Base-by-base conservation (phyloP, 2,888 invertebrate genomes). In the Lottia scabra region DNA sequence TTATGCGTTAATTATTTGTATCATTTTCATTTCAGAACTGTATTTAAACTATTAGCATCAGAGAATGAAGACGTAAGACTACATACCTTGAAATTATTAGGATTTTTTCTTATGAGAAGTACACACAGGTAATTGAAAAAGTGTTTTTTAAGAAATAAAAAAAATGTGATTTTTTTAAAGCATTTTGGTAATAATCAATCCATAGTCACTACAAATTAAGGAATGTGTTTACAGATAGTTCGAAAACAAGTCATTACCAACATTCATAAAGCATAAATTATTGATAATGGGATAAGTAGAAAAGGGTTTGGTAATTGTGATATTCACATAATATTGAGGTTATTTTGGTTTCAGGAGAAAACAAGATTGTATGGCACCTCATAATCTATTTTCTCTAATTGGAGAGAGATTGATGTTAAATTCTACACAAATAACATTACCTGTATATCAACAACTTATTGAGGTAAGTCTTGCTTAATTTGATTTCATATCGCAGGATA, bases 311-410 rank as follows among this genome's bases (percentile, higher is more conserved):
- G 5, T 30, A 2, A 30, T 30, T 30, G 30, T 4, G 0, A 8
- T 38, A 5, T 38, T 4, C 6, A 30, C 6, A 30, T 30, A 30
- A 38, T 6, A 8, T 38, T 38, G 38, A 30, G 30, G 6, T 2
- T 38, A 38, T 38, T 38, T 38, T 38, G 38, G 48, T 84, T 85
- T 16, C 91, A 97, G 97, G 91, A 93, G 99, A 85, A 99, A 99
- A 91, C 98, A 98, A 91, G 99, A 99, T 91, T 97, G 98, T 70
- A 98, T 99, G 97, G 96, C 96, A 80, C 97, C 98, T 1, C 96
- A 97, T 91, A 99, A 99, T 92, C 92, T 99, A 87, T 99, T 99
- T 92, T 98, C 98, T 38, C 91, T 99, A 85, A 92, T 99, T 83
- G 96, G 98, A 46, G 98, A 98, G 88, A 93, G 98, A 79, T 92